Evolutionary conservation across 2,888 invertebrate species (phyloP).

Genomic region (Cataglyphis rosenhaueri): DNA sequence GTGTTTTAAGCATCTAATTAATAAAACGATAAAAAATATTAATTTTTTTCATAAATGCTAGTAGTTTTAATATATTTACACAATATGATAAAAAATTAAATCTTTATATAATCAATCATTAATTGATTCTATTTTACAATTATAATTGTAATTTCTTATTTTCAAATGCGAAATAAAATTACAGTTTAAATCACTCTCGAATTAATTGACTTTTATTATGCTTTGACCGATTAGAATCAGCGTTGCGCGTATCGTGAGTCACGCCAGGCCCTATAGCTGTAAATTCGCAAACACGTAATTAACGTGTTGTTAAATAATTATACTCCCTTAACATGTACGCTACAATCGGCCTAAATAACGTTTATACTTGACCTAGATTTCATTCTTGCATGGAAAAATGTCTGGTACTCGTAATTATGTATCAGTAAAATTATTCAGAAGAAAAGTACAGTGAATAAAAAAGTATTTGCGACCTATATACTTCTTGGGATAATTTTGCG

Average conservation of each 20-base stretch:
- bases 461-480: background rate
- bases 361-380: conserved; percentile 64
- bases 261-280: conserved; percentile 5
- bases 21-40: background rate
- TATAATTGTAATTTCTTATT: background rate
- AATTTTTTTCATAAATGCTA: background rate
- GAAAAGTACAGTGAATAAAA: background rate
- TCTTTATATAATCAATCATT: background rate
- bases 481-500: background rate
- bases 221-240: conserved; percentile 35
- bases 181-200: background rate
- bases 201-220: conserved; percentile 37
- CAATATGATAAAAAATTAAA: background rate
- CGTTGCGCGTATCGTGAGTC: conserved; percentile 4
- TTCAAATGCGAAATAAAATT: conserved; percentile 1
- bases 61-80: background rate
- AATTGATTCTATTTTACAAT: too few species aligned
- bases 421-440: background rate
- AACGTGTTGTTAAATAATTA: conserved; percentile 63
- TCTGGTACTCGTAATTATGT: background rate
- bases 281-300: conserved; percentile 24
- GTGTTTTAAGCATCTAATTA: background rate
- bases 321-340: conserved; percentile 60
- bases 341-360: conserved; percentile 53
- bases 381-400: conserved; percentile 17